These are phyloP conservation scores for Zaprionus kolodkinae DNA, from an alignment of 1,140 invertebrate genomes.

Conservation along the genomic window DNA sequence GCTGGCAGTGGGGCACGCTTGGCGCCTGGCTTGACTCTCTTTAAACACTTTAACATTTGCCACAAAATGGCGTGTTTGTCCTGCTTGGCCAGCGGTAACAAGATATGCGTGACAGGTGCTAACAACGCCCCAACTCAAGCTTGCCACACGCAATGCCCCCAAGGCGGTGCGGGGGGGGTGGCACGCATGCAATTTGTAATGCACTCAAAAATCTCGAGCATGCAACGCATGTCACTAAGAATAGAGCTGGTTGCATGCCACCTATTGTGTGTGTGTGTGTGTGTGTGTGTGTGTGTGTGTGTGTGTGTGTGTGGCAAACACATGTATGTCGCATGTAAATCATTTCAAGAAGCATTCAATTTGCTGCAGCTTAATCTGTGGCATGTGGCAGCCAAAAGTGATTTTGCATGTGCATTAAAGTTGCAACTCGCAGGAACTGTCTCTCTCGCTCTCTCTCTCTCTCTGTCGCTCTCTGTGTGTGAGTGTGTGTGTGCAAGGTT, in stretches of 20 bases:
- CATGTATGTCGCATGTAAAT: background rate
- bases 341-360: background rate
- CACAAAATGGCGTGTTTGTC: conserved; percentile 35
- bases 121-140: conserved; percentile 15
- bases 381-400: conserved; percentile 5
- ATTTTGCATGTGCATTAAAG: conserved; percentile 2
- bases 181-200: conserved; percentile 18
- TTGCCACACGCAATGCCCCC: conserved; percentile 36
- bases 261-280: no score
- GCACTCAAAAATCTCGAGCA: conserved; percentile 27
- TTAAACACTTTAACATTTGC: conserved; percentile 54
- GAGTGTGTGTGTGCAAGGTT: conserved; percentile 47
- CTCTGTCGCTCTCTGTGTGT: no score
- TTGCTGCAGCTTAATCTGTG: conserved; percentile 1
- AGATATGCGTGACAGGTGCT: conserved; percentile 59
- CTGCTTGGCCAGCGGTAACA: conserved; percentile 33
- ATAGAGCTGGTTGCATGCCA: background rate
- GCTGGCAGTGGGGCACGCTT: conserved; percentile 8
- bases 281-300: no score
- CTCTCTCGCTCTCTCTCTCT: no score
- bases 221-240: conserved; percentile 43
- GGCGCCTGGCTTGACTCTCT: conserved; percentile 29
- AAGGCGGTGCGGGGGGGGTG: no score
- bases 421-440: background rate
- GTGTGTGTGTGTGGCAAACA: no score